Evolutionary conservation across 2,797 vertebrate genomes (phyloP).

Genomic region (Enteromius mattozi): DNA sequence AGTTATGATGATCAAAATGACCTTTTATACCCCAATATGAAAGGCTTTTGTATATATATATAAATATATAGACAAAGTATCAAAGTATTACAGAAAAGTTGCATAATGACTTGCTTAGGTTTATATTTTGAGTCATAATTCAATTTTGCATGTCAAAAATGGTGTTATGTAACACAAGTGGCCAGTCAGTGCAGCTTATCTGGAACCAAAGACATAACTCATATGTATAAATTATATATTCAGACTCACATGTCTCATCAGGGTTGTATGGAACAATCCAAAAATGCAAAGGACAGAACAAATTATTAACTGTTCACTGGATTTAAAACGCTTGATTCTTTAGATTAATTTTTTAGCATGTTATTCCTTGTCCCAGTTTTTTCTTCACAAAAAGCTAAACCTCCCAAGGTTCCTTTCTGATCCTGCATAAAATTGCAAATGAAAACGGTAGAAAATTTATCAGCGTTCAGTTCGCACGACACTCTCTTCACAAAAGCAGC

Average conservation of each 20-base stretch:
- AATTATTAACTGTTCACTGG: background rate
- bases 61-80: no score
- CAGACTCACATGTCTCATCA: background rate
- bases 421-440: slow-evolving; percentile 38
- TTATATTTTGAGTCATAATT: background rate
- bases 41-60: no score
- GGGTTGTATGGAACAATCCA: background rate
- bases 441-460: slow-evolving; percentile 23
- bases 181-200: background rate
- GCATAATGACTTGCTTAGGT: background rate
- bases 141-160: background rate
- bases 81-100: background rate
- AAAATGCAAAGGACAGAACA: background rate
- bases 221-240: background rate
- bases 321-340: background rate
- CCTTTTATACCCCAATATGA: no score
- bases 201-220: background rate
- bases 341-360: background rate
- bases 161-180: background rate
- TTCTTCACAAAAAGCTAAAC: slow-evolving; percentile 30
- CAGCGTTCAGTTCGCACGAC: background rate
- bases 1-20: no score
- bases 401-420: slow-evolving; percentile 39
- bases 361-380: slow-evolving; percentile 20
- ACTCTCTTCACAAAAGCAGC: background rate